These are phyloP conservation scores for Helogale parvula DNA, from an alignment of 2,113 vertebrate species.

Conservation along the genomic window DNA sequence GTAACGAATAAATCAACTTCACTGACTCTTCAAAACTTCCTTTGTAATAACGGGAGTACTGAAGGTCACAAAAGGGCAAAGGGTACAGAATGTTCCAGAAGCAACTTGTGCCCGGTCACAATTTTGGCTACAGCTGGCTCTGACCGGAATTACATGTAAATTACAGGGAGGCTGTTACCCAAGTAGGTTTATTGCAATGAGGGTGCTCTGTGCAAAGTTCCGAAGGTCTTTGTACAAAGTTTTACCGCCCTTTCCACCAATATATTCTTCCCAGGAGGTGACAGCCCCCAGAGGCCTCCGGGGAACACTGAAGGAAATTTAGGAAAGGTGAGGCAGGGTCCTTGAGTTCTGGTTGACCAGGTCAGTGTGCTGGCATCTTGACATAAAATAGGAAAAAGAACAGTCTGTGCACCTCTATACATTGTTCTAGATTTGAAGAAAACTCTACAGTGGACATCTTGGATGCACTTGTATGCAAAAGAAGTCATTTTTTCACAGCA, in stretches of 20 bases:
- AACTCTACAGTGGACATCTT: not conserved
- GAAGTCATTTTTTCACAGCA: not conserved
- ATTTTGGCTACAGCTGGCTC: not conserved
- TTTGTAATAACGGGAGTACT: not conserved
- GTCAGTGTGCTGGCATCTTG: fast-evolving
- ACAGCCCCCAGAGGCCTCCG: too few relatives aligned
- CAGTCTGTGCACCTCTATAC: fast-evolving
- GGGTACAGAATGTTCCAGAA: not conserved
- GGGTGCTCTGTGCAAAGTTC: too few relatives aligned
- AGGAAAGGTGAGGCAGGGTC: not conserved
- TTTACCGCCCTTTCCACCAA: not conserved
- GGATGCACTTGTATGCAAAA: not conserved
- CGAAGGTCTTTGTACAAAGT: not conserved
- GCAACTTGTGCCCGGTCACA: not conserved
- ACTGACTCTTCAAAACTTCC: not conserved
- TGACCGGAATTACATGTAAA: not conserved
- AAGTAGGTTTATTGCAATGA: not conserved
- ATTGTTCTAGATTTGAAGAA: not conserved
- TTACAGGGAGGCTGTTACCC: not conserved
- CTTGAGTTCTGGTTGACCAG: not conserved
- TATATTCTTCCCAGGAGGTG: not conserved
- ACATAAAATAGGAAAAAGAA: not conserved
- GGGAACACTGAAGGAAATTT: not conserved
- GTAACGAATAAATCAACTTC: not conserved
- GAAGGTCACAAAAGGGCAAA: not conserved